A percentile compares a stretch with the other conserved stretches of the same genome.
These are phyloP conservation scores for Papilio gigon DNA, from an alignment of 2,888 invertebrate species.

Conservation along the genomic window DNA sequence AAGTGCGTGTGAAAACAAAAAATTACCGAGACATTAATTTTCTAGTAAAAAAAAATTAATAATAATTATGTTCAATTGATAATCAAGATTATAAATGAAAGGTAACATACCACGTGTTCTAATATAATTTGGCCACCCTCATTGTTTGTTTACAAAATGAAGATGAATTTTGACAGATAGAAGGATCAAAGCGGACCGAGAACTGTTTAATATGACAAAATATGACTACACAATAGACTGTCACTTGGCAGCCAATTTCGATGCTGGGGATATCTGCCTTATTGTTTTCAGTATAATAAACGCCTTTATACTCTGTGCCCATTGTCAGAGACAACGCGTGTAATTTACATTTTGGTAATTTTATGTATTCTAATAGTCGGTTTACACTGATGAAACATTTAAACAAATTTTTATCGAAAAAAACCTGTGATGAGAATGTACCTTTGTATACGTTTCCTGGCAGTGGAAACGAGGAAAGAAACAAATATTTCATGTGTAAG, in stretches of 20 bases:
- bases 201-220: conserved; percentile 43
- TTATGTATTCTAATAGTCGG: not conserved
- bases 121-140: not conserved
- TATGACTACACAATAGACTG: conserved; percentile 41
- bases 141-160: conserved; percentile 19
- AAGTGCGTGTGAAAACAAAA: not conserved
- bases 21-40: not conserved
- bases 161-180: conserved; percentile 38
- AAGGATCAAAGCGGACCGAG: conserved; percentile 33
- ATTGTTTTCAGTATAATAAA: conserved; percentile 51
- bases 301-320: conserved; percentile 38
- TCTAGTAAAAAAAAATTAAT: not conserved
- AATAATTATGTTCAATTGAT: not conserved
- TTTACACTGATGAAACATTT: too few species aligned
- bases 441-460: too few species aligned
- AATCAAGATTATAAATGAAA: not conserved
- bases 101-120: not conserved
- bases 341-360: not conserved
- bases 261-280: conserved; percentile 45
- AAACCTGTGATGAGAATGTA: too few species aligned
- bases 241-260: conserved; percentile 48
- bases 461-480: too few species aligned
- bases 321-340: conserved; percentile 33
- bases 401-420: too few species aligned
- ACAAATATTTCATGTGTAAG: too few species aligned